These are phyloP conservation scores for Chlorospingus flavigularis DNA, from an alignment of 2,797 vertebrate genomes.

Conservation along the genomic window DNA sequence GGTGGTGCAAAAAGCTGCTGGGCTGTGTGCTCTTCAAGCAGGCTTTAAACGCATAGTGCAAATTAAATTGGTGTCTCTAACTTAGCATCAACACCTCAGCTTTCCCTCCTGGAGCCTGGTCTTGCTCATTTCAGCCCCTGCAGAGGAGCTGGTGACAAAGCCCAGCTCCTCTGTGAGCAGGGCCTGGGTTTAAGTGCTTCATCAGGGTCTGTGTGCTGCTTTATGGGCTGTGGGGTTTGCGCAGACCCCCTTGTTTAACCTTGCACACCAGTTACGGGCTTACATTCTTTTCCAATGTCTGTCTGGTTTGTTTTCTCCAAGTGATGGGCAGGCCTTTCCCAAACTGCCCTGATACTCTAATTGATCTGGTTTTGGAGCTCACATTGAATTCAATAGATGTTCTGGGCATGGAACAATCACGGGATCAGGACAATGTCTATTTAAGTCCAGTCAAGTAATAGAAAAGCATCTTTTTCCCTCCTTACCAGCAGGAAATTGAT, in stretches of 20 bases:
- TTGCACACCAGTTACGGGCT: background rate
- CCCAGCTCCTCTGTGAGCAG: background rate
- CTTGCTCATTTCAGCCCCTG: background rate
- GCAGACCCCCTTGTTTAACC: background rate
- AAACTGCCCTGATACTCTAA: slow-evolving; percentile 44
- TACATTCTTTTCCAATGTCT: background rate
- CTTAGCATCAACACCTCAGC: background rate
- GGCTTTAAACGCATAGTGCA: background rate
- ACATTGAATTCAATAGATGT: slow-evolving; percentile 5
- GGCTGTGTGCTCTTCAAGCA: background rate
- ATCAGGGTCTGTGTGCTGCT: background rate
- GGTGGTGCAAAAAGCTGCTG: background rate
- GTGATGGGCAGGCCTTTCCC: slow-evolving; percentile 34
- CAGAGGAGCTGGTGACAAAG: background rate
- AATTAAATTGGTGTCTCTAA: background rate
- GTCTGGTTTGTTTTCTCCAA: slow-evolving; percentile 23
- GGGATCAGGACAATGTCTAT: slow-evolving; percentile 35
- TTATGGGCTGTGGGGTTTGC: background rate
- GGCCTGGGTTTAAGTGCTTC: background rate
- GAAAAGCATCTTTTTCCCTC: background rate
- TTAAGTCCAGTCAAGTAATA: background rate
- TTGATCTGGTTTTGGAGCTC: slow-evolving; percentile 42
- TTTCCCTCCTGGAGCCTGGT: background rate
- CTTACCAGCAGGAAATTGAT: slow-evolving; percentile 29
- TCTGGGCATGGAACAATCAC: slow-evolving; percentile 3